Base-by-base conservation (phyloP, 2,888 invertebrate genomes). In the Achlya flavicornis region DNA sequence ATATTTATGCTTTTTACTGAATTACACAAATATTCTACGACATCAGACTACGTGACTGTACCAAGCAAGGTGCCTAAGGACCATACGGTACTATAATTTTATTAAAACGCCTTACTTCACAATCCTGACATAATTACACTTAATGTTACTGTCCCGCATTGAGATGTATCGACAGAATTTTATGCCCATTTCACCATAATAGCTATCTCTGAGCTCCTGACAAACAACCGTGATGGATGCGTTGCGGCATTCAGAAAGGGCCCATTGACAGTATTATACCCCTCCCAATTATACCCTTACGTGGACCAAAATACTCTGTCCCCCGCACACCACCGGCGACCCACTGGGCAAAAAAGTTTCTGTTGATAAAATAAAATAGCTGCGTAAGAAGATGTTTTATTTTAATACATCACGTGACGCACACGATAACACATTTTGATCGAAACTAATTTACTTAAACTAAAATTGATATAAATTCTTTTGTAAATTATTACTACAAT, bases 131-230 rank as follows among this genome's bases (percentile, higher is more conserved):
- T 90, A 90, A 91, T 90, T 88, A 86, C 77, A 77, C 73, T 80
- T 85, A 87, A 90, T 87, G 74, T 80, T 76, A 68, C 71, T 67
- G 77, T 79, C 78, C 67, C 66, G 77, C 70, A 88, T 90, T 86
- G 87, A 87, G 83, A 86, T 78, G 81, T 83, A 88, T 85, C 83
- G 83, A 80, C 77, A 73, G 78, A 85, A 91, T 92, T 91, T 90
- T 86, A 89, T 88, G 91, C 83, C 85, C 84, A 87, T 91, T 92
- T 90, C 87, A 87, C 85, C 66, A 81, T 84, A 90, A 92, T 87
- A 77, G 84, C 72, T 75, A 74, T 73, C 77, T 76, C 77, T 71
- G 72, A 77, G 75, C 74, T 76, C 70, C 81, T 81, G 83, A 84
- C 88, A 86, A 88, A 89, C 88, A 87, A 77, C 75, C 81, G 75